A percentile compares a stretch with the other conserved stretches of the same genome.
Evolutionary conservation across 2,797 vertebrate genomes (phyloP).

Genomic region (Phrynocephalus vlangalii): DNA sequence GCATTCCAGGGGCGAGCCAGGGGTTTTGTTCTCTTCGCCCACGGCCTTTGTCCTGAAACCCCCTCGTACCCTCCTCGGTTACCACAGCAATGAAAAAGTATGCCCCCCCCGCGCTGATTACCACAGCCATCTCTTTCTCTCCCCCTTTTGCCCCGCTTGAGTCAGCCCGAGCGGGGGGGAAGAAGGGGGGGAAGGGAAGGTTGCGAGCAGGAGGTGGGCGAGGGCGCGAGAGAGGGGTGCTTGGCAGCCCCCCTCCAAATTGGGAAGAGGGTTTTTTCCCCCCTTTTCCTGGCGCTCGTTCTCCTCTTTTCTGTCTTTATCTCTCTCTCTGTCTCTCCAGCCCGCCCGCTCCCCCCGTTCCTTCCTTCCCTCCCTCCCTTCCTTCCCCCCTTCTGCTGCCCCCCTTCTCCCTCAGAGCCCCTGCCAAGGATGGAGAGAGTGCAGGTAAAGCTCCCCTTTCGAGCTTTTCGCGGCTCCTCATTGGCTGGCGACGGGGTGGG

Average conservation of each 20-base stretch:
- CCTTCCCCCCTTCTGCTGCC: too few species aligned
- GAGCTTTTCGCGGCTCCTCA: conserved; percentile 27
- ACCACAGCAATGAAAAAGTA: conserved; percentile 51
- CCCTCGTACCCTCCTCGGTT: conserved; percentile 49
- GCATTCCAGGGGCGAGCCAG: conserved; percentile 28
- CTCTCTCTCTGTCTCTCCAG: too few species aligned
- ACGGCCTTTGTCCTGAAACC: conserved; percentile 50
- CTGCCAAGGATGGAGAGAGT: conserved; percentile 29
- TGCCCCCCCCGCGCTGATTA: conserved; percentile 44
- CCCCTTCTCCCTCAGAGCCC: not conserved
- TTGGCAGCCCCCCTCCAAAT: not conserved
- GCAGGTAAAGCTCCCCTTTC: conserved; percentile 52
- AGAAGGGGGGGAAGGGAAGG: not conserved
- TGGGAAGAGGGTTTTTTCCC: not conserved
- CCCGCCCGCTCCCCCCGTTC: too few species aligned
- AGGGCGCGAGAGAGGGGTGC: not conserved
- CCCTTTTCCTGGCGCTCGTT: too few species aligned
- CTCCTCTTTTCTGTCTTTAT: not conserved
- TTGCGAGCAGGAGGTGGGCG: not conserved
- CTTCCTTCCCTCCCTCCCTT: too few species aligned
- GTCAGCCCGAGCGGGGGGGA: not conserved
- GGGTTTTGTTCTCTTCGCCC: conserved; percentile 35
- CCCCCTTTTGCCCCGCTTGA: conserved; percentile 25
- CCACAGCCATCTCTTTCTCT: conserved; percentile 40
- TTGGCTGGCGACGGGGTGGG: conserved; percentile 30